Evolutionary conservation across 1,140 invertebrate species (phyloP).

Genomic region (Aphis craccivora): DNA sequence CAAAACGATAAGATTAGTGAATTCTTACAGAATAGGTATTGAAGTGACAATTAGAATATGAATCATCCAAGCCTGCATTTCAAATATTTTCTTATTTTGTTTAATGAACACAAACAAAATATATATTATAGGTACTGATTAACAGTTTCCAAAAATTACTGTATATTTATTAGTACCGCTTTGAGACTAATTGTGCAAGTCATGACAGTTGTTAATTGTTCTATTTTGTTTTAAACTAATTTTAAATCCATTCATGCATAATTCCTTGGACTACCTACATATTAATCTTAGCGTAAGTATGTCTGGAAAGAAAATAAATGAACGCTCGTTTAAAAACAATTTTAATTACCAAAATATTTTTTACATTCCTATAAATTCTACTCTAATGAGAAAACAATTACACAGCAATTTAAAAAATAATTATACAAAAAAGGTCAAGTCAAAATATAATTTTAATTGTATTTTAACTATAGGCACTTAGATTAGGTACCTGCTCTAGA

Average conservation of each 20-base stretch:
- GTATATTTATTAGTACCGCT: background rate
- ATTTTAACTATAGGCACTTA: background rate
- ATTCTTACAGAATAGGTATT: background rate
- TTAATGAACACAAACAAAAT: conserved; percentile 21
- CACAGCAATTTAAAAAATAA: background rate
- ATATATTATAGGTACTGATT: background rate
- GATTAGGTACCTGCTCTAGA: background rate
- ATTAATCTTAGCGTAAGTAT: conserved; percentile 1
- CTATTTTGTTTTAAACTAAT: conserved; percentile 34
- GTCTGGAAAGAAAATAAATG: background rate
- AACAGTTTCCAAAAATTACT: conserved; percentile 41
- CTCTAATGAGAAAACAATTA: conserved; percentile 32
- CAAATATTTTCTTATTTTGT: background rate
- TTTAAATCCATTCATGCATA: conserved; percentile 27
- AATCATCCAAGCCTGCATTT: background rate
- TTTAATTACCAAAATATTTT: background rate
- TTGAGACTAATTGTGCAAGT: conserved; percentile 37
- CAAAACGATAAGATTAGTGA: background rate
- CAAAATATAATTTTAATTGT: conserved; percentile 9
- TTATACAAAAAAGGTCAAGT: background rate
- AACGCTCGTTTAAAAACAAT: background rate
- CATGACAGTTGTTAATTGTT: conserved; percentile 46
- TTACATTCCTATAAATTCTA: background rate
- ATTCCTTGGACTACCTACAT: conserved; percentile 33
- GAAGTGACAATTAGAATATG: background rate